Base-by-base conservation (phyloP, 2,888 invertebrate species). In the Pammene aurita region DNA sequence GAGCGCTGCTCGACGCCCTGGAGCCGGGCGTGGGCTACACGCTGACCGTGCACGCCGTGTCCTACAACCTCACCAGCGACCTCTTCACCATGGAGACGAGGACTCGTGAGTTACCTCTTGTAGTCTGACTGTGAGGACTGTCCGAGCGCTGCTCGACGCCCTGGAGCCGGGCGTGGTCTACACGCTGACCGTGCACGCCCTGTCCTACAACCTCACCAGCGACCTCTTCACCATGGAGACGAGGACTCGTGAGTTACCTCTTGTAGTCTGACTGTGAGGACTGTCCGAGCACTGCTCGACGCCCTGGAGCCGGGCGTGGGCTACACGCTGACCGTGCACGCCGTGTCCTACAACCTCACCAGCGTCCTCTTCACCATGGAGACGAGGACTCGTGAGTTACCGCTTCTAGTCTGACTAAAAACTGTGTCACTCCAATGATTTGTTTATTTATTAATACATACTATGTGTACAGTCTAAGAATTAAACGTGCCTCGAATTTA, bases 101-200 rank as follows among this genome's bases (percentile, higher is more conserved):
- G 50, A 48, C 62, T 5, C 50, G 62, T 60, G 46, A 60, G 60
- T 60, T 7, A 41, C 10, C 7, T 26, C 16, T 18, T 14, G 13
- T 35, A 35, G 35, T 35, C 7, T 35, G 7, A 35, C 35, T n/a
- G 93, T 0, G 94, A 95, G 73, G 66, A 92, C 93, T 0, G 94
- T 95, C 13, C 86, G 94, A 66, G 93, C 95, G 7, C 86, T 96
- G 0, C 94, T 96, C 18, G 94, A 94, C 6, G 96, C 96, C 71
- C 86, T 97, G 26, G 95, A 95, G 93, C 96, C 96, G 0, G 97
- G 97, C 0, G 95, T 96, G 0, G 95, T 96, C 77, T 97, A 97
- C 80, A 93, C 94, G 58, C 95, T 97, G 77, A 93, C 94, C 70
- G 95, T 96, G 74, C 94, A 94, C 81, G 95, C 96, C 48, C 34